phyloP scores from a whole-genome alignment of 1,140 invertebrate genomes.

The Dryas iulia region DNA sequence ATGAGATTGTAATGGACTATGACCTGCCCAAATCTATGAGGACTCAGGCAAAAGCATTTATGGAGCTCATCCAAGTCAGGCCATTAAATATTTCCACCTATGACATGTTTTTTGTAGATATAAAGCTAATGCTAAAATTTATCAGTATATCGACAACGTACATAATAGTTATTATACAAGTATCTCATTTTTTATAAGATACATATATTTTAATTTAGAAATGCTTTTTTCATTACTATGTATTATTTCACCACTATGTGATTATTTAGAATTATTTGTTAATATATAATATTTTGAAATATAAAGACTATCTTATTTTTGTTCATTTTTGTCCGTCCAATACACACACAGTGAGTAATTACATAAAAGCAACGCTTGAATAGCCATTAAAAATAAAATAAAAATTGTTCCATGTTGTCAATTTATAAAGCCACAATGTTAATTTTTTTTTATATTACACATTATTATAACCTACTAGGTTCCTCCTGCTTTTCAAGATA shows the following conservation, averaged over 20 bases:
- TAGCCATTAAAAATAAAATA: too few species aligned
- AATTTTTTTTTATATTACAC: too few species aligned
- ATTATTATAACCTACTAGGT: too few species aligned
- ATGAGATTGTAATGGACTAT: constrained; percentile 48
- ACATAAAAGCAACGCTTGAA: background rate
- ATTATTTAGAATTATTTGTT: too few species aligned
- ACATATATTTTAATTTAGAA: too few species aligned
- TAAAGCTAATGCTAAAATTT: constrained; percentile 50
- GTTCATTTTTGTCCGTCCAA: too few species aligned
- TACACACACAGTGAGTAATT: background rate
- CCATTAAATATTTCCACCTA: constrained; percentile 41
- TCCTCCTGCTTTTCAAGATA: too few species aligned
- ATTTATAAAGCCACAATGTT: too few species aligned
- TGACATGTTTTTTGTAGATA: constrained; percentile 50
- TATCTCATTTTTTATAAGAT: constrained; percentile 33
- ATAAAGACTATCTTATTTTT: too few species aligned
- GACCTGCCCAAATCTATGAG: constrained; percentile 38
- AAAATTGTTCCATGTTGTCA: too few species aligned
- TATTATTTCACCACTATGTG: too few species aligned
- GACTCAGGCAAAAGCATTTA: constrained; percentile 51
- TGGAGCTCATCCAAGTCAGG: constrained; percentile 46
- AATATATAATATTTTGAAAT: background rate
- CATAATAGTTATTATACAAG: constrained; percentile 50
- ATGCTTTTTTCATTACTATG: too few species aligned
- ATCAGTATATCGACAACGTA: constrained; percentile 50